phyloP scores from a whole-genome alignment of 2,797 vertebrate genomes.

The Gouania willdenowi region DNA sequence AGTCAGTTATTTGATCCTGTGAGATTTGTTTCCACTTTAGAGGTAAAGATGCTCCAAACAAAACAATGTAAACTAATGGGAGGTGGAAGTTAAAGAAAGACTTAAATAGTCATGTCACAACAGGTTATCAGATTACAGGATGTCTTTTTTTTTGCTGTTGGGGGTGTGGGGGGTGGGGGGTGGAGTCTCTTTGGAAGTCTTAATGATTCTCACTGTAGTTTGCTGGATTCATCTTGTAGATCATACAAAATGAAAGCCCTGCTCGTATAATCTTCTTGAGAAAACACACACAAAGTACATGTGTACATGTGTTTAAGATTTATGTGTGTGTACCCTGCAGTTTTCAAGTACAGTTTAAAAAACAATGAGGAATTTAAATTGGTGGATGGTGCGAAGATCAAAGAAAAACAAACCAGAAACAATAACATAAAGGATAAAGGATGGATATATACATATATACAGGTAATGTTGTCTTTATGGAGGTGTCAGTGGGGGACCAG shows the following conservation, averaged over 20 bases:
- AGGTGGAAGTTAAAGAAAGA: background rate
- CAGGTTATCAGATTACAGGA: conserved; percentile 2
- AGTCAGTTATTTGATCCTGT: conserved; percentile 7
- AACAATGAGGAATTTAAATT: no score
- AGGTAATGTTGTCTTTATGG: no score
- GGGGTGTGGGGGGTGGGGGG: conserved; percentile 23
- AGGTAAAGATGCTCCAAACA: background rate
- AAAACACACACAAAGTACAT: conserved; percentile 43
- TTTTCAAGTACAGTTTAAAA: no score
- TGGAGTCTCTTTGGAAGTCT: conserved; percentile 36
- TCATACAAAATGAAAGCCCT: conserved; percentile 55
- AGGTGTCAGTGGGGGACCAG: no score
- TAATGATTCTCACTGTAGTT: conserved; percentile 36
- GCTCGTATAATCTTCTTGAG: conserved; percentile 55
- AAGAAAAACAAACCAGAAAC: no score
- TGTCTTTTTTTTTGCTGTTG: conserved; percentile 15
- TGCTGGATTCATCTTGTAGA: conserved; percentile 50
- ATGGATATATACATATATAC: no score
- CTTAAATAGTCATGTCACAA: background rate
- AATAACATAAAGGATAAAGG: no score
- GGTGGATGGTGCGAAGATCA: no score
- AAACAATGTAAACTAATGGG: background rate
- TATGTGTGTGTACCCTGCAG: background rate
- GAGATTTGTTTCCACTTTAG: conserved; percentile 1
- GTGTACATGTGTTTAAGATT: background rate